Evolutionary conservation across 2,797 vertebrate genomes (phyloP).

Genomic region (Chromis chromis): DNA sequence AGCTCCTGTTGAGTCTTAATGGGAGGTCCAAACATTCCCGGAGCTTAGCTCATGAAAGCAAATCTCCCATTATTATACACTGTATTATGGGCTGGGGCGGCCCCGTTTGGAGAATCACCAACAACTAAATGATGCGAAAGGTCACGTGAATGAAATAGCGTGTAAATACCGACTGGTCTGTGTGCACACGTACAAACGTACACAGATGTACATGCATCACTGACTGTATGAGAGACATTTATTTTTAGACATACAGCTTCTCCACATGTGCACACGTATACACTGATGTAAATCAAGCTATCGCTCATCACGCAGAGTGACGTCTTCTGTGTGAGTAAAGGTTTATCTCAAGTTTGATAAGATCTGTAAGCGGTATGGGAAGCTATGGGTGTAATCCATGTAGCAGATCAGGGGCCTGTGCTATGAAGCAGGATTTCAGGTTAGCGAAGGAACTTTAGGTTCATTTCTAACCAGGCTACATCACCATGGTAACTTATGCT

Average conservation of each 20-base stretch:
- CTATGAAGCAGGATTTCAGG: no score
- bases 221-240: constrained; percentile 3
- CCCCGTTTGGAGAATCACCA: constrained; percentile 64
- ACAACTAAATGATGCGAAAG: constrained; percentile 61
- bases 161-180: constrained; percentile 38
- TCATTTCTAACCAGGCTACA: no score
- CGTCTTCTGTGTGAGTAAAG: neutral
- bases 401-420: no score
- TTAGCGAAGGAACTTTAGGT: no score
- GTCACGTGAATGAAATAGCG: constrained; percentile 43
- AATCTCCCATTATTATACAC: constrained; percentile 83
- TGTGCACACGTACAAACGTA: constrained; percentile 8
- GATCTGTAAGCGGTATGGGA: no score
- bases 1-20: constrained; percentile 86
- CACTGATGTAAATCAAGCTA: neutral
- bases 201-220: constrained; percentile 17
- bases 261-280: neutral
- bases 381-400: no score
- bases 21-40: constrained; percentile 86
- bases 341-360: neutral
- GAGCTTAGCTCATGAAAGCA: constrained; percentile 82
- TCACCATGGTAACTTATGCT: no score
- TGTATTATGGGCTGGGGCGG: constrained; percentile 61
- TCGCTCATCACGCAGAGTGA: neutral
- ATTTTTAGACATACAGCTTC: constrained; percentile 18